Evolutionary conservation across 1,140 invertebrate species (phyloP).

Genomic region (Globodera ellingtonae): DNA sequence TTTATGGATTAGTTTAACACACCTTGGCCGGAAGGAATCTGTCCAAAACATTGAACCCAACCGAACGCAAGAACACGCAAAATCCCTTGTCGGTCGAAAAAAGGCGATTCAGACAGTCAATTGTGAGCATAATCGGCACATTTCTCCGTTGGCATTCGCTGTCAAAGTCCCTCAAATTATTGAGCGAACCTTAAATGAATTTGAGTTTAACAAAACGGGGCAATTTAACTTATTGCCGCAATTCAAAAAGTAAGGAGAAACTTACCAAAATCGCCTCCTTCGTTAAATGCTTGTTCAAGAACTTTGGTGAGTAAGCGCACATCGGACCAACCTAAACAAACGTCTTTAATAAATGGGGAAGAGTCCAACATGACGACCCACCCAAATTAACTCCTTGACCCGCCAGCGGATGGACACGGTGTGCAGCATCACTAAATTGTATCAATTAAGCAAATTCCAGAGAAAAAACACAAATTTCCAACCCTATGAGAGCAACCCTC

Average conservation of each 20-base stretch:
- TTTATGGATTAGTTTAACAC: background rate
- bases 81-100: constrained; percentile 79
- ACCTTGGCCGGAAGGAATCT: constrained; percentile 79
- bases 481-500: constrained; percentile 82
- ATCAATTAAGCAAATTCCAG: no score
- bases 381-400: constrained; percentile 86
- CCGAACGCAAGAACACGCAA: constrained; percentile 78
- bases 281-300: constrained; percentile 74
- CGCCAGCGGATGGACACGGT: constrained; percentile 91
- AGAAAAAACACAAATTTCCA: constrained; percentile 45
- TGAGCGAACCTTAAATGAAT: constrained; percentile 65
- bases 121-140: constrained; percentile 81
- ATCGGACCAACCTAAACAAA: constrained; percentile 97
- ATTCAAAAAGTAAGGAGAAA: constrained; percentile 1
- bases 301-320: constrained; percentile 75
- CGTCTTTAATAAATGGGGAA: constrained; percentile 68
- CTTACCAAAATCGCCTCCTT: constrained; percentile 76
- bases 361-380: constrained; percentile 68
- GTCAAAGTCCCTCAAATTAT: constrained; percentile 81
- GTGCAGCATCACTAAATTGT: constrained; percentile 81
- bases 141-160: constrained; percentile 80
- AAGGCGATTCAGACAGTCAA: constrained; percentile 83
- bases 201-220: constrained; percentile 9
- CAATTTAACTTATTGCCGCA: no score
- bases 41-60: constrained; percentile 83